Evolutionary conservation across 2,113 vertebrate genomes (phyloP).

Genomic region (Centropus unirufus): DNA sequence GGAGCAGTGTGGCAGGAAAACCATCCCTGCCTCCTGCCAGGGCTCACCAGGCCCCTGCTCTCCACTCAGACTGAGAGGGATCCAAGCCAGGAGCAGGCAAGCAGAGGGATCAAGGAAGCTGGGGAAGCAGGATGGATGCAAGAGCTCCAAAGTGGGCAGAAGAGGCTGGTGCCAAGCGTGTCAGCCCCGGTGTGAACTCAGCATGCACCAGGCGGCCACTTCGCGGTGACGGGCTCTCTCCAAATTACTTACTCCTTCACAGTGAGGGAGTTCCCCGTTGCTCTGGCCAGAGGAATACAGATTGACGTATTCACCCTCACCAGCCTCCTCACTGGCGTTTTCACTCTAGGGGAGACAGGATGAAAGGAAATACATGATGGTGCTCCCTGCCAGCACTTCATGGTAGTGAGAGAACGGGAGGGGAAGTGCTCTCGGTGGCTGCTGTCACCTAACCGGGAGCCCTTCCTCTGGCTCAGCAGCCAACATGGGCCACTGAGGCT

Average conservation of each 20-base stretch:
- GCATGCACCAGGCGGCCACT: conserved; percentile 69
- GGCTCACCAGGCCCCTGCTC: neutral
- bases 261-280: conserved; percentile 86
- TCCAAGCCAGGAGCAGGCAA: neutral
- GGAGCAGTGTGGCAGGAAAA: neutral
- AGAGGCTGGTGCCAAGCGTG: neutral
- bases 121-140: neutral
- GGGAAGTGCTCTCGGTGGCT: neutral
- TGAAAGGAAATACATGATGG: conserved; percentile 66
- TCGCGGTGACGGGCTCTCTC: neutral
- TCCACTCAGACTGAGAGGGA: neutral
- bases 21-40: neutral
- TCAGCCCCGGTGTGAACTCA: neutral
- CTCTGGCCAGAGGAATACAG: conserved; percentile 92
- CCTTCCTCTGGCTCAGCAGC: neutral
- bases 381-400: neutral
- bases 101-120: neutral
- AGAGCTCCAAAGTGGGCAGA: neutral
- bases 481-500: neutral
- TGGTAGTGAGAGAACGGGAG: neutral
- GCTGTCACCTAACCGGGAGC: neutral
- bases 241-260: conserved; percentile 90
- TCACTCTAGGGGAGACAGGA: conserved; percentile 90
- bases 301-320: conserved; percentile 96
- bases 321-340: conserved; percentile 88